These are phyloP conservation scores for Xiphophorus birchmanni DNA, from an alignment of 2,797 vertebrate genomes.

Conservation along the genomic window DNA sequence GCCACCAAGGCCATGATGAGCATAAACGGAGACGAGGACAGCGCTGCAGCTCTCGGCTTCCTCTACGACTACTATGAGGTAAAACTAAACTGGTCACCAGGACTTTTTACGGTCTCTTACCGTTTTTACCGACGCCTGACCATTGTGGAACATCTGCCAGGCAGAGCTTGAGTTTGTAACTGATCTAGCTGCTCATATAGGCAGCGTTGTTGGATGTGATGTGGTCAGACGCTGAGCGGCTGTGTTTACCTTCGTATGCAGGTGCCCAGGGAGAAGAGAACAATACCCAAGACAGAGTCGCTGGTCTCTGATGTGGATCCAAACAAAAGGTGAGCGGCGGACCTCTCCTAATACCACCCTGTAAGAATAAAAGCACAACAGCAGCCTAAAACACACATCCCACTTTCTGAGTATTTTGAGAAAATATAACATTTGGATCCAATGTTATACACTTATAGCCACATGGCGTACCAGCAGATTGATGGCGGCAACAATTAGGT, in stretches of 20 bases:
- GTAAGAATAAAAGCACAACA: slow-evolving; percentile 44
- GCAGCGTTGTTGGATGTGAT: slow-evolving; percentile 73
- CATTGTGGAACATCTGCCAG: slow-evolving; percentile 59
- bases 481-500: not conserved
- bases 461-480: not conserved
- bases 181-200: slow-evolving; percentile 51
- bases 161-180: slow-evolving; percentile 49
- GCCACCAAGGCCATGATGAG: slow-evolving; percentile 99
- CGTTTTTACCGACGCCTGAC: slow-evolving; percentile 1
- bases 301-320: slow-evolving; percentile 93
- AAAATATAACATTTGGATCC: not conserved
- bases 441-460: not conserved
- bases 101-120: slow-evolving; percentile 8
- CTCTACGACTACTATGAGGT: slow-evolving; percentile 92
- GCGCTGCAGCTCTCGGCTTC: slow-evolving; percentile 92
- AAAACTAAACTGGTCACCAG: slow-evolving; percentile 8
- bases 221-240: slow-evolving; percentile 78
- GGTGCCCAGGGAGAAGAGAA: slow-evolving; percentile 95
- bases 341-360: slow-evolving; percentile 38
- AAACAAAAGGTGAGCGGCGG: slow-evolving; percentile 90
- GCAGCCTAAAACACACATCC: not conserved
- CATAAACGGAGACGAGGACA: slow-evolving; percentile 98
- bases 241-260: slow-evolving; percentile 81
- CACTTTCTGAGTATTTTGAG: not conserved
- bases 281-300: slow-evolving; percentile 88